Conservation (phyloP, 2,888 invertebrate genomes). For the Venustoraphidia nigricollis region DNA sequence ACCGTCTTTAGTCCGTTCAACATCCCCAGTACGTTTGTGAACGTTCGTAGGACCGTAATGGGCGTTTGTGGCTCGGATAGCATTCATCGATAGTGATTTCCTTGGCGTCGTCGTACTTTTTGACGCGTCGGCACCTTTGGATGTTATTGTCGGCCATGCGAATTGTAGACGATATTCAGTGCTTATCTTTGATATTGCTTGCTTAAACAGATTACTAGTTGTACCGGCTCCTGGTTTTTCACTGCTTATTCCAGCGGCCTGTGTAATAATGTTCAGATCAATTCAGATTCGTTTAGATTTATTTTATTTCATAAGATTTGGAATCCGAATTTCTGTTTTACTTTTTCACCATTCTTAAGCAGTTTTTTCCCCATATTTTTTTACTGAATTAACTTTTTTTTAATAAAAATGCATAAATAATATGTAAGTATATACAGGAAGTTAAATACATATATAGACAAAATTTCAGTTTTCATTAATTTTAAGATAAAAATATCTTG, state of each 20-base stretch:
- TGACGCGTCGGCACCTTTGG: slow-evolving; percentile 29
- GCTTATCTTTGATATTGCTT: slow-evolving; percentile 58
- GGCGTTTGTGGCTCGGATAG: slow-evolving; percentile 45
- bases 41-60: slow-evolving; percentile 25
- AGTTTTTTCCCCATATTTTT: too few relatives aligned
- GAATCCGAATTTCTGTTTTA: too few relatives aligned
- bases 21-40: slow-evolving; percentile 25
- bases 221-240: neutral
- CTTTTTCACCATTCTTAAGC: too few relatives aligned
- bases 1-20: slow-evolving; percentile 25
- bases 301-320: too few relatives aligned
- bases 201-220: slow-evolving; percentile 36
- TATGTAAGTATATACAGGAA: too few relatives aligned
- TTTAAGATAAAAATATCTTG: too few relatives aligned
- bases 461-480: too few relatives aligned
- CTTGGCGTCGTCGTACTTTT: slow-evolving; percentile 40
- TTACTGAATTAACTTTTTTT: too few relatives aligned
- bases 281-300: too few relatives aligned
- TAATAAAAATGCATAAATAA: too few relatives aligned
- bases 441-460: too few relatives aligned
- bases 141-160: slow-evolving; percentile 59
- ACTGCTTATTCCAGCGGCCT: neutral
- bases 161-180: slow-evolving; percentile 83
- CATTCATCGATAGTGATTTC: slow-evolving; percentile 80
- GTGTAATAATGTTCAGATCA: too few relatives aligned